A percentile compares a stretch with the other conserved stretches of the same genome.
These are phyloP conservation scores for Neocrepidodera transversa DNA, from an alignment of 2,888 invertebrate genomes.

Conservation along the genomic window DNA sequence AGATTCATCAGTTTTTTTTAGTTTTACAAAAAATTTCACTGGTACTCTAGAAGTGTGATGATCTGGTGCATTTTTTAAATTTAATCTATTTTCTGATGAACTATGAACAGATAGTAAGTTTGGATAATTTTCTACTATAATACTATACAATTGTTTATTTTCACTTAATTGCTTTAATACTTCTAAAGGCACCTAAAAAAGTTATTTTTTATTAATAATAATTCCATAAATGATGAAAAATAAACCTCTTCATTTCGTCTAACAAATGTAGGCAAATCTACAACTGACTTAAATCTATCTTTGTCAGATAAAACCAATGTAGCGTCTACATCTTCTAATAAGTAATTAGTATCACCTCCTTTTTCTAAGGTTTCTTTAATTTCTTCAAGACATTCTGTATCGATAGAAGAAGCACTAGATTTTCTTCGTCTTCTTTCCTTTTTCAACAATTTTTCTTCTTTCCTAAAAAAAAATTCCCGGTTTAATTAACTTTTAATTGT, in stretches of 20 bases:
- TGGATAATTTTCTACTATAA: conserved; percentile 76
- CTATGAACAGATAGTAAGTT: conserved; percentile 70
- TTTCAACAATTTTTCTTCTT: conserved; percentile 20
- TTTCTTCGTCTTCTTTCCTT: conserved; percentile 20
- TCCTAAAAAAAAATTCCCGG: conserved; percentile 47
- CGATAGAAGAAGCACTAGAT: conserved; percentile 43
- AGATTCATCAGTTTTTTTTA: conserved; percentile 55
- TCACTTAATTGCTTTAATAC: conserved; percentile 68
- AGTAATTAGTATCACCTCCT: conserved; percentile 71
- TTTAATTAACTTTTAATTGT: too few species aligned
- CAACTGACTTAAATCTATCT: conserved; percentile 70
- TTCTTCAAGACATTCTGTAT: conserved; percentile 67
- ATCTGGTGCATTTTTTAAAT: conserved; percentile 60
- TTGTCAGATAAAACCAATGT: conserved; percentile 47
- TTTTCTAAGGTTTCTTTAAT: conserved; percentile 73
- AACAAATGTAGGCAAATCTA: conserved; percentile 78
- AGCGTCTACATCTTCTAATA: conserved; percentile 58
- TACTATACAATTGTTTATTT: conserved; percentile 72
- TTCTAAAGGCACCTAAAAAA: conserved; percentile 67
- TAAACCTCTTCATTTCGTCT: conserved; percentile 73
- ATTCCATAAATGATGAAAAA: too few species aligned
- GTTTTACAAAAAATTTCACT: conserved; percentile 70
- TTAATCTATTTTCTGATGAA: conserved; percentile 69
- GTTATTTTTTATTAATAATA: too few species aligned
- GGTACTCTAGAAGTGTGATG: conserved; percentile 56